Percentiles rank a stretch among this genome's conserved stretches.
These are phyloP conservation scores for Craseonycteris thonglongyai DNA, from an alignment of 2,113 vertebrate genomes.

Conservation along the genomic window DNA sequence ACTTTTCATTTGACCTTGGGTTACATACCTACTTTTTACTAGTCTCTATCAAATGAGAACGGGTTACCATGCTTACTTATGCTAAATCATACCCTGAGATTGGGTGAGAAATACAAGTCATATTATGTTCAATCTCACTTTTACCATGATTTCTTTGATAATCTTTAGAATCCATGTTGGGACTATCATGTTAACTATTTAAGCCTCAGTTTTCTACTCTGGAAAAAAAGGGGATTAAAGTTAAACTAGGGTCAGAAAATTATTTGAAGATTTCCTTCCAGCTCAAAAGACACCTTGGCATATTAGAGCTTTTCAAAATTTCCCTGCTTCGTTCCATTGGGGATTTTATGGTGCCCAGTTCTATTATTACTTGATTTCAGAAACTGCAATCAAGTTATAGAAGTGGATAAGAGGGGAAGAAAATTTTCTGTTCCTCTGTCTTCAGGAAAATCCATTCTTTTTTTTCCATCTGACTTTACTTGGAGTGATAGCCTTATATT, in stretches of 20 bases:
- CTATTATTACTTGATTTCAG: background rate
- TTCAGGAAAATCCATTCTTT: background rate
- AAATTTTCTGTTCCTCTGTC: background rate
- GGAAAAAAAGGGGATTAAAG: background rate
- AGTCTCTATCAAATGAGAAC: background rate
- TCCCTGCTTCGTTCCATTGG: background rate
- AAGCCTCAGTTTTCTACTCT: background rate
- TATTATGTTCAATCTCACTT: background rate
- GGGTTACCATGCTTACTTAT: background rate
- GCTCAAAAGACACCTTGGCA: background rate
- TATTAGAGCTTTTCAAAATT: background rate
- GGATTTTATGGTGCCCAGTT: background rate
- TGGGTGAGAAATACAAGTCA: background rate
- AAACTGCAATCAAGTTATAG: background rate
- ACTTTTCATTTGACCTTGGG: background rate
- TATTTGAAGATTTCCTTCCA: background rate
- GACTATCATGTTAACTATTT: background rate
- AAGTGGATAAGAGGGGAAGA: background rate
- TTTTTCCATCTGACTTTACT: slow-evolving; percentile 1
- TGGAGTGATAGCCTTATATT: background rate
- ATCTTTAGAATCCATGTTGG: background rate
- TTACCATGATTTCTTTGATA: background rate
- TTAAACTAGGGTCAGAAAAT: background rate
- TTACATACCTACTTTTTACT: background rate
- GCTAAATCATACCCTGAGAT: background rate